Evolutionary conservation across 2,797 vertebrate species (phyloP), one percentile per base, ranked within the genome.

Genomic region (Gymnocypris eckloni): DNA sequence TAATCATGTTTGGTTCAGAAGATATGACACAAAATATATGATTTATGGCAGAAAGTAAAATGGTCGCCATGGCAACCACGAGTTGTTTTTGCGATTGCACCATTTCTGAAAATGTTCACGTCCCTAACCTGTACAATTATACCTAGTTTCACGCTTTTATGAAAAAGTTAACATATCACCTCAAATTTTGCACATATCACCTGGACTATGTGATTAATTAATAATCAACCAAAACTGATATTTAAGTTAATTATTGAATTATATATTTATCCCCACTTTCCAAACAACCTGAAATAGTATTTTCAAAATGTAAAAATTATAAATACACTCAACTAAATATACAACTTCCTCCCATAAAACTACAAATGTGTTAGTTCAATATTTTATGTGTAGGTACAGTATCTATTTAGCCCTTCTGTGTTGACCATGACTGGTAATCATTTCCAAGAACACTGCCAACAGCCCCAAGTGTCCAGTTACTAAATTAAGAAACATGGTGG

Each of bases 381-480:
- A 77, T 54, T 50, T 8, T 52, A 48, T 39, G 59, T 39, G 45
- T 37, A 28, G 67, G 6, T 10, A 73, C 50, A 8, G 56, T 33
- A 39, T 81, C 82, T 82, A 76, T 86, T 77, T 82, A 86, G 70
- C 67, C 13, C 37, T 22, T 76, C n/a, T 79, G 72, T 61, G 56
- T 52, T 82, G 83, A 73, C 64, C 64, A 56, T 72, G 43, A 64
- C 79, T 67, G 79, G 83, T 39, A 48, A 71, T 79, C 77, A 86
- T 82, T 85, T 87, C 76, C 81, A 84, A 54, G 81, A 87, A 84
- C 64, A 75, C 16, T 69, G 37, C 86, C 52, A 84, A 81, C 69
- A 54, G 39, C 79, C 70, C 48, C 69, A 80, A 76, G 81, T 28
- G 41, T 54, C 33, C 37, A 48, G 48, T 75, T 33, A 66, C 79